Evolutionary conservation across 2,888 invertebrate species (phyloP), one percentile per base, ranked within the genome.

Genomic region (Gisinianus flammeolus): DNA sequence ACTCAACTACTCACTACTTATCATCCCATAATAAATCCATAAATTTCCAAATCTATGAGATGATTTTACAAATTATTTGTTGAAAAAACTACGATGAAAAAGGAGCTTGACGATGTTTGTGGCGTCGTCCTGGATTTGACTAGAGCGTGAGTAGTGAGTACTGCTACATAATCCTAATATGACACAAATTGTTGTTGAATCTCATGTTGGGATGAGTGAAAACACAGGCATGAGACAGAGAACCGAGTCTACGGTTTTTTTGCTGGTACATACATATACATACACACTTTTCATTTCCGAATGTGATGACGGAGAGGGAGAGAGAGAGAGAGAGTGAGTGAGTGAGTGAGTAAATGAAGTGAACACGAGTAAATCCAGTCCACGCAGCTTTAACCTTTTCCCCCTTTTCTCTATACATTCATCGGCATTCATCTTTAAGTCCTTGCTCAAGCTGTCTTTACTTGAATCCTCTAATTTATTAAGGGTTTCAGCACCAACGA

Each of bases 111-210:
- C n/a, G n/a, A n/a, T n/a, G n/a, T n/a, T n/a, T 24, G 22, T 58
- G 30, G 66, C 66, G 31, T 66, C 66, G 30, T 28, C 30, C 66
- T 66, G 28, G 28, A 66, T 66, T 19, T 58, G 62, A 62, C 26
- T 69, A 19, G 24, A 35, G 16, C 56, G 4, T 56, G n/a, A 10
- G 35, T 35, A 35, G 6, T 35, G 35, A 35, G 35, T 35, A 35
- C 35, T 35, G 35, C 5, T 35, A 44, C 44, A 16, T 44, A 44
- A 44, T 44, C 44, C 56, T 58, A 58, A 58, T 58, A 3, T 58
- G 56, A 58, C n/a, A 33, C 26, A 44, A 69, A 69, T 69, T 69
- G 24, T 69, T n/a, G n/a, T n/a, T n/a, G 24, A 69, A 24, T 69
- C 56, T 22, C 6, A n/a, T 58, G 16, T 58, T 2, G 6, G 22